These are phyloP conservation scores for Conops quadrifasciatus DNA, from an alignment of 2,888 invertebrate species.

Conservation along the genomic window DNA sequence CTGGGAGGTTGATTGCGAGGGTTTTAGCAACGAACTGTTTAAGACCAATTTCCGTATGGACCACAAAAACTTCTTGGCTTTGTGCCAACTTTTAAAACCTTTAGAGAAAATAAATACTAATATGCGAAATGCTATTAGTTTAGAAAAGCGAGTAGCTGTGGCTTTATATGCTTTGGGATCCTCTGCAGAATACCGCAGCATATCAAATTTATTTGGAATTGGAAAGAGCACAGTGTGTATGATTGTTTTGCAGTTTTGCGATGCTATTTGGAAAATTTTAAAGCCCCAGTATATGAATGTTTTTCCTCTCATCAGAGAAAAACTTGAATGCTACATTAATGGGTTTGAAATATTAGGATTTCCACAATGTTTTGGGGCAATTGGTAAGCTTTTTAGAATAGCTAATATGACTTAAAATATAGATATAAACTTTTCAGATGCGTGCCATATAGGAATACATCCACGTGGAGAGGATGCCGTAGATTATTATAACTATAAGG, in stretches of 20 bases:
- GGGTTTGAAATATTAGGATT: not conserved
- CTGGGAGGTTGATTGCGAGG: too few species aligned
- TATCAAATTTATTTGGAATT: constrained; percentile 37
- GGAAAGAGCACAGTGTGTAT: not conserved
- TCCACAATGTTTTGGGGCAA: not conserved
- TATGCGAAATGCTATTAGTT: not conserved
- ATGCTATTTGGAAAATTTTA: not conserved
- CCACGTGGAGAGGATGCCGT: not conserved
- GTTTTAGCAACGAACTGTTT: too few species aligned
- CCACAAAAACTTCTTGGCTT: too few species aligned
- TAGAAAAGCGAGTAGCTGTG: constrained; percentile 35
- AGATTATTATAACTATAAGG: not conserved
- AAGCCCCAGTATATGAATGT: not conserved
- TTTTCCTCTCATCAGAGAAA: not conserved
- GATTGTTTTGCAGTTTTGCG: not conserved
- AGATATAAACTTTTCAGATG: not conserved
- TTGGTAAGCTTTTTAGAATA: not conserved
- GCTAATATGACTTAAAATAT: too few species aligned
- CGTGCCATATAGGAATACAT: constrained; percentile 2
- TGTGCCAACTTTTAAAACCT: too few species aligned
- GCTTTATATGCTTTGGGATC: constrained; percentile 35
- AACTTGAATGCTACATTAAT: too few species aligned
- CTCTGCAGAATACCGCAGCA: constrained; percentile 24
- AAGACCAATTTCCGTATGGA: too few species aligned
- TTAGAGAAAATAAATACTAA: not conserved